These are phyloP conservation scores for Thalpophila matura DNA, from an alignment of 2,888 invertebrate genomes.

Conservation along the genomic window DNA sequence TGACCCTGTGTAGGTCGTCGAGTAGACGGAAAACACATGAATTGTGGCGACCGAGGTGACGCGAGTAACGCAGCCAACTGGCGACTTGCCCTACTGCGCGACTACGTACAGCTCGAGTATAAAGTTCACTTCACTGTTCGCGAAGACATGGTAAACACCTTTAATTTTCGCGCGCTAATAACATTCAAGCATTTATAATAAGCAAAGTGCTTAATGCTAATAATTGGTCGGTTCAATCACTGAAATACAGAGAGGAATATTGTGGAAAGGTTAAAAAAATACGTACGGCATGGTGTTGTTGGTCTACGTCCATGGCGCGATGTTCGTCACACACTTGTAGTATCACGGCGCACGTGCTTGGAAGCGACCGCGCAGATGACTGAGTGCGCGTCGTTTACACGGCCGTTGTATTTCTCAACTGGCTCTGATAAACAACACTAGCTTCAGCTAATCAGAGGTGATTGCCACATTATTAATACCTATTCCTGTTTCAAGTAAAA, in stretches of 20 bases:
- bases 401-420: conserved; percentile 73
- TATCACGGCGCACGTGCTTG: conserved; percentile 70
- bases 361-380: conserved; percentile 70
- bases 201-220: conserved; percentile 19
- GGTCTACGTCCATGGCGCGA: conserved; percentile 67
- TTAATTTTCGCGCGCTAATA: conserved; percentile 65
- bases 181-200: conserved; percentile 18
- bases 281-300: conserved; percentile 74
- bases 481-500: conserved; percentile 45
- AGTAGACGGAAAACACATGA: conserved; percentile 68
- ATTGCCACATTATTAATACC: conserved; percentile 65
- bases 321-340: conserved; percentile 53
- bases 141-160: conserved; percentile 69
- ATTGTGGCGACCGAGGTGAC: conserved; percentile 74
- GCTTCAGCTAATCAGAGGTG: conserved; percentile 76
- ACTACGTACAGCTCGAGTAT: conserved; percentile 78
- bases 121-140: conserved; percentile 83
- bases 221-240: conserved; percentile 13
- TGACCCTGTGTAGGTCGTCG: conserved; percentile 77
- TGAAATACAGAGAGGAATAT: conserved; percentile 12
- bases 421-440: conserved; percentile 78
- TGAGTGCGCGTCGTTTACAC: conserved; percentile 70
- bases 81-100: conserved; percentile 85
- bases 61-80: conserved; percentile 86
- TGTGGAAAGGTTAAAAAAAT: conserved; percentile 15